These are phyloP conservation scores for Drosophila birchii DNA, from an alignment of 2,888 invertebrate species.

Conservation along the genomic window DNA sequence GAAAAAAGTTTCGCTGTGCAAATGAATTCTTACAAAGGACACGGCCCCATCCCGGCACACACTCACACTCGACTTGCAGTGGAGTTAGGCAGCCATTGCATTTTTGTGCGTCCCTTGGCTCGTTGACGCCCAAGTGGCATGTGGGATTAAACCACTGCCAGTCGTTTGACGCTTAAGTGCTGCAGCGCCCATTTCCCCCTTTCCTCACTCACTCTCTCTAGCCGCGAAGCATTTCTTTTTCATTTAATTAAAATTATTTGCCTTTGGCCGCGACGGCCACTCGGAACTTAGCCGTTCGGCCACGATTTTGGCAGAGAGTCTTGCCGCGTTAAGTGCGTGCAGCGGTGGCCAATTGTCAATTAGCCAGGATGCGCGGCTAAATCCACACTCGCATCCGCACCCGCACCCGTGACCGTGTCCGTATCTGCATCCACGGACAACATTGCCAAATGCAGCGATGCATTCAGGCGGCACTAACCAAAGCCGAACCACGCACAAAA, in stretches of 20 bases:
- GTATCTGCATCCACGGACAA: not conserved
- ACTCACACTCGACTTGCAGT: conserved; percentile 43
- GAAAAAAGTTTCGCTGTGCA: conserved; percentile 78
- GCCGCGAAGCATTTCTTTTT: conserved; percentile 67
- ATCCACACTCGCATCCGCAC: not conserved
- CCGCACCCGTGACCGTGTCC: not conserved
- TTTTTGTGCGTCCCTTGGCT: conserved; percentile 73
- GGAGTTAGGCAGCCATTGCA: conserved; percentile 53
- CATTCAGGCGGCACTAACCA: conserved; percentile 65
- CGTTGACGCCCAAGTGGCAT: conserved; percentile 79
- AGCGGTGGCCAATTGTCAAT: conserved; percentile 68
- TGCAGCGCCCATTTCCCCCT: conserved; percentile 43
- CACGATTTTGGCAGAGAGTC: conserved; percentile 49
- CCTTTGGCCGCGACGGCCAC: conserved; percentile 57
- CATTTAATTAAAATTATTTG: conserved; percentile 79
- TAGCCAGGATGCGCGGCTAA: conserved; percentile 50
- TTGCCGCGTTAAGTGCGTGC: conserved; percentile 62
- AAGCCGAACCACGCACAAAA: conserved; percentile 58
- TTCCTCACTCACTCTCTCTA: conserved; percentile 13
- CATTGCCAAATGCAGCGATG: conserved; percentile 63
- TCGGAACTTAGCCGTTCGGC: conserved; percentile 53
- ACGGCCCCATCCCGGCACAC: conserved; percentile 42
- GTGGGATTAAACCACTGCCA: conserved; percentile 62
- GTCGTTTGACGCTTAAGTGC: conserved; percentile 75
- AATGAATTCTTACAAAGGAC: conserved; percentile 79